These are phyloP conservation scores for Sorex araneus DNA, from an alignment of 2,113 vertebrate genomes.

Conservation along the genomic window DNA sequence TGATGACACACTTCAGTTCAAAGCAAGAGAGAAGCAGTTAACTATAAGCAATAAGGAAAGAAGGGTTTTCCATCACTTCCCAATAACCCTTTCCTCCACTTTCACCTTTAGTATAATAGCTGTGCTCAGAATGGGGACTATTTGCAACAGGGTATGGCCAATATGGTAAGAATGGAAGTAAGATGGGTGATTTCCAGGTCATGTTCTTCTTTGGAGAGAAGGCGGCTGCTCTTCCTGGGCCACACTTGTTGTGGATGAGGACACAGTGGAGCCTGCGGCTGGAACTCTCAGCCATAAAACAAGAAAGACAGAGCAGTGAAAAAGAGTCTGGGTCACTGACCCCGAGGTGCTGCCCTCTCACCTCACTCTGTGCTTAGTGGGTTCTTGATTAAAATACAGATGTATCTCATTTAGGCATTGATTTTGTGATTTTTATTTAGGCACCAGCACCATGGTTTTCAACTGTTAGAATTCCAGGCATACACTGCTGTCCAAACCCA, in stretches of 20 bases:
- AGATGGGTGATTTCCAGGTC: not conserved
- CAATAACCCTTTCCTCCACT: not conserved
- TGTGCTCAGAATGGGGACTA: not conserved
- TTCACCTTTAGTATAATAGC: not conserved
- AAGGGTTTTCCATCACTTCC: not conserved
- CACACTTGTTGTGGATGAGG: no score
- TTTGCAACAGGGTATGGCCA: not conserved
- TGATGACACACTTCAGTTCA: not conserved
- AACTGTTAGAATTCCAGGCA: no score
- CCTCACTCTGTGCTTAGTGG: not conserved
- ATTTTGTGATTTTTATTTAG: not conserved
- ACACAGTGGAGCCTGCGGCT: not conserved
- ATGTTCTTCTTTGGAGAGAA: not conserved
- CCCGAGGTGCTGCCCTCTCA: accelerated
- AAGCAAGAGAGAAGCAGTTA: not conserved
- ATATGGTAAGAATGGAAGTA: not conserved
- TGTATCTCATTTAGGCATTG: not conserved
- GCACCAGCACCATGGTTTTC: no score
- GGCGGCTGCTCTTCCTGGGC: not conserved
- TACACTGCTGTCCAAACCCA: no score
- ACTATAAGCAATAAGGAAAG: not conserved
- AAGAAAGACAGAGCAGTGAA: not conserved
- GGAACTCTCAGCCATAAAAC: not conserved
- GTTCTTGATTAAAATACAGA: not conserved
- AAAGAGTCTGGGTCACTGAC: not conserved